Evolutionary conservation across 2,113 vertebrate genomes (phyloP).

Genomic region (Leptobrachium ailaonicum): DNA sequence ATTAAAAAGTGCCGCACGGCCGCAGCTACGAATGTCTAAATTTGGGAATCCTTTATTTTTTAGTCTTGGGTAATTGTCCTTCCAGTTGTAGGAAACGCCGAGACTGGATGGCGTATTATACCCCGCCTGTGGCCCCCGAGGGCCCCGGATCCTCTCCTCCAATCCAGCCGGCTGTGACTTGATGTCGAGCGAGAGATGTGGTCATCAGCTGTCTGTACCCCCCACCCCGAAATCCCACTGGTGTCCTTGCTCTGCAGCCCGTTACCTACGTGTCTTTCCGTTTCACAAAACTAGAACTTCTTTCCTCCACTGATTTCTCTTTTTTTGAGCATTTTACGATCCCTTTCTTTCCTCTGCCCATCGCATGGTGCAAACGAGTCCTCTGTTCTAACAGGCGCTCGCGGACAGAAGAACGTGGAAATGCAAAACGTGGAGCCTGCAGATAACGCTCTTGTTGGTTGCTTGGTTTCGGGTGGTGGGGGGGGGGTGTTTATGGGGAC

Average conservation of each 20-base stretch:
- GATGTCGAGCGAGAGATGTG: conserved; percentile 18
- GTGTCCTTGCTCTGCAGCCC: conserved; percentile 44
- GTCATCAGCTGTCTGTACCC: conserved; percentile 13
- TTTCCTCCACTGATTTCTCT: conserved; percentile 26
- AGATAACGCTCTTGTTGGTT: neutral
- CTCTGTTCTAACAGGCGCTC: conserved; percentile 45
- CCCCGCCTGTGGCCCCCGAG: too few relatives aligned
- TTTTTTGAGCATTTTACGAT: conserved; percentile 27
- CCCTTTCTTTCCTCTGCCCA: conserved; percentile 25
- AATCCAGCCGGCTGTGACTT: neutral
- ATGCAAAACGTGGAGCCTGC: conserved; percentile 11
- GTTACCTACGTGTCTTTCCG: conserved; percentile 16
- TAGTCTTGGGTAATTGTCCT: too few relatives aligned
- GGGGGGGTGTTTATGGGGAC: neutral
- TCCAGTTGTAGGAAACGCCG: too few relatives aligned
- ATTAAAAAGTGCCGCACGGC: too few relatives aligned
- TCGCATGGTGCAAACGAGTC: conserved; percentile 36
- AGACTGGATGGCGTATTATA: too few relatives aligned
- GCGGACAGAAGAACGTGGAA: conserved; percentile 32
- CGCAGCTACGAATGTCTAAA: too few relatives aligned
- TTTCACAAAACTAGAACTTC: conserved; percentile 40
- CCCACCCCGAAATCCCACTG: neutral
- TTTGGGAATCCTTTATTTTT: too few relatives aligned
- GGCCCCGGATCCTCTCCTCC: neutral
- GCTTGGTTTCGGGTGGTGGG: neutral